Evolutionary conservation across 2,113 vertebrate species (phyloP), one percentile per base, ranked within the genome.

Genomic region (Pomatostomus ruficeps): DNA sequence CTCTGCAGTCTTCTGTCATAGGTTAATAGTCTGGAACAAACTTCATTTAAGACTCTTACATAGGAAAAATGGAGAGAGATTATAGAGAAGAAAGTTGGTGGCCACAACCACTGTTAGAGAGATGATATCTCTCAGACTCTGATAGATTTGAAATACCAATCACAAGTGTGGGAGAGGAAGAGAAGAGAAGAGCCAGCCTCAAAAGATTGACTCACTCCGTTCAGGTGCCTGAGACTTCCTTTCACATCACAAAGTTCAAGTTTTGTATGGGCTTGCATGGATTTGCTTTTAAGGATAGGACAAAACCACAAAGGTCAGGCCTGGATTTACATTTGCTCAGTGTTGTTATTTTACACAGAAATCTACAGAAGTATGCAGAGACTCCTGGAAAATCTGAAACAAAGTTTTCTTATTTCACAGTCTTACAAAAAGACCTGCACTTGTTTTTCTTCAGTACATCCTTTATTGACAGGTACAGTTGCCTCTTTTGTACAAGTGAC

Each of bases 11-110:
- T 96, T 96, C 96, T 97, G 94, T 97, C 97, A 96, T 97, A 98
- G 97, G 97, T 97, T 98, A 98, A 98, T 97, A 97, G 97, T 95
- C 96, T 98, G 96, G 96, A 98, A 98, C 97, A 98, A 98, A 98
- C 97, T 96, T 97, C 96, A 97, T 97, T 97, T 97, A 96, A 97
- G 91, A 91, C 80, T 94, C 90, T 96, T 96, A 95, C 76, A 89
- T 61, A 95, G 95, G 85, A 95, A 97, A 94, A 97, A 91, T 2
- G 45, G 70, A 43, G 75, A 77, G 68, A 88, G 80, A 94, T 92
- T 93, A 74, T 46, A 93, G 75, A 94, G 93, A 86, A 95, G 78
- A 80, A 96, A 95, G 95, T 93, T 97, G 96, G 94, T 97, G 89
- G 82, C 83, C 78, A 65, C 48, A 75, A 8, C 40, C 68, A 49